Conservation (phyloP, 2,888 invertebrate genomes). For the Ganaspis brasiliensis region DNA sequence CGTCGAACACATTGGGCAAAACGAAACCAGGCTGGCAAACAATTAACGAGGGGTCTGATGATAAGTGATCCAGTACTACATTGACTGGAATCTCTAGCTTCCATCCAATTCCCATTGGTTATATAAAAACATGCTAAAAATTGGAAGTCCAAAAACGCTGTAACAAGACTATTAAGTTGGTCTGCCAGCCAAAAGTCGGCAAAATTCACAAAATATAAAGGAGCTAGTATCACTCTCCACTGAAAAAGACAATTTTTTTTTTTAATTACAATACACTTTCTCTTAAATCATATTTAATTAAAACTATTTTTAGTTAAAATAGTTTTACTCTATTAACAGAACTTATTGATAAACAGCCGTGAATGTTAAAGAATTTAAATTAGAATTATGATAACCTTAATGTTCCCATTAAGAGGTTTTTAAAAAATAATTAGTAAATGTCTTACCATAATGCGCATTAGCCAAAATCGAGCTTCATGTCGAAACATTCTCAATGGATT, state of each 20-base stretch:
- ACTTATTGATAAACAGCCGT: too few species aligned
- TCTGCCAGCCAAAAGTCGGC: conserved; percentile 99
- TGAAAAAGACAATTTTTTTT: conserved; percentile 77
- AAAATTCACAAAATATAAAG: conserved; percentile 96
- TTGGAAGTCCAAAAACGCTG: conserved; percentile 95
- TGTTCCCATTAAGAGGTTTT: background rate
- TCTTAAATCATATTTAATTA: too few species aligned
- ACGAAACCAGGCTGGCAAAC: conserved; percentile 98
- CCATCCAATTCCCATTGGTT: conserved; percentile 88
- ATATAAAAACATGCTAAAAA: conserved; percentile 96
- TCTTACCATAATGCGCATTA: conserved; percentile 92
- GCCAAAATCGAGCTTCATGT: conserved; percentile 97
- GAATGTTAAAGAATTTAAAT: too few species aligned
- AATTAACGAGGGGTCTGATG: conserved; percentile 92
- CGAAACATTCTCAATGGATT: conserved; percentile 96
- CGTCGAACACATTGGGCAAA: conserved; percentile 98
- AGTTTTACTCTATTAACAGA: too few species aligned
- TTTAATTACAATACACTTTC: too few species aligned
- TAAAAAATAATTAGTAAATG: conserved; percentile 12
- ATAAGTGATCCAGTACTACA: conserved; percentile 88
- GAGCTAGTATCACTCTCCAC: conserved; percentile 93
- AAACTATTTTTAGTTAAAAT: background rate
- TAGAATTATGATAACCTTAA: too few species aligned
- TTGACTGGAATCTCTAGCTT: conserved; percentile 85
- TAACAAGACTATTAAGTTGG: conserved; percentile 96